Percentiles rank a stretch among this genome's conserved stretches.
These are phyloP conservation scores for Mizuhopecten yessoensis DNA, from an alignment of 1,140 invertebrate species.

Conservation along the genomic window DNA sequence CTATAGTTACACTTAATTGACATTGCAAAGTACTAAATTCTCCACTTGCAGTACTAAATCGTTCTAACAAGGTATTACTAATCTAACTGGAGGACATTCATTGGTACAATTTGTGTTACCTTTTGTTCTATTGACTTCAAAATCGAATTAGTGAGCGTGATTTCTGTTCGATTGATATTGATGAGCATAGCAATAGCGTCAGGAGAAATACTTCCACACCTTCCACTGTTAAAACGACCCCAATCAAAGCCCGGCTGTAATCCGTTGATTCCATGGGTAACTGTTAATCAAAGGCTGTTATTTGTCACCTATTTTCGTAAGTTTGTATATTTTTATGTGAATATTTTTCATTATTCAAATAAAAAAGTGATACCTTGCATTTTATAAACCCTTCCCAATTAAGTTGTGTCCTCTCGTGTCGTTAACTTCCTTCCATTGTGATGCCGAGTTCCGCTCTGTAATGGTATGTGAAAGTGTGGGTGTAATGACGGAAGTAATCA, in stretches of 20 bases:
- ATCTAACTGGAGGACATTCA: no score
- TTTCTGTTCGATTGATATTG: background rate
- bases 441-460: no score
- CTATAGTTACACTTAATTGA: no score
- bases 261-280: background rate
- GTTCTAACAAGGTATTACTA: no score
- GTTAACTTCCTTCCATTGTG: background rate
- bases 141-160: background rate
- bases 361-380: background rate
- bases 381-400: background rate
- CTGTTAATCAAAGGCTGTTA: background rate
- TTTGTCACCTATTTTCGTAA: background rate
- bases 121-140: no score
- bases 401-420: background rate
- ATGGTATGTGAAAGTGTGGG: no score
- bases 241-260: background rate
- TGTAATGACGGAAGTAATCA: no score
- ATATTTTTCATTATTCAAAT: background rate
- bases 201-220: background rate
- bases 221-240: conserved; percentile 27
- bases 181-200: background rate
- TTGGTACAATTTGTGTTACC: no score
- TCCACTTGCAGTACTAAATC: no score
- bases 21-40: no score
- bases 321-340: conserved; percentile 7